Base-by-base conservation (phyloP, 2,888 invertebrate genomes). In the Plemyria rubiginata region DNA sequence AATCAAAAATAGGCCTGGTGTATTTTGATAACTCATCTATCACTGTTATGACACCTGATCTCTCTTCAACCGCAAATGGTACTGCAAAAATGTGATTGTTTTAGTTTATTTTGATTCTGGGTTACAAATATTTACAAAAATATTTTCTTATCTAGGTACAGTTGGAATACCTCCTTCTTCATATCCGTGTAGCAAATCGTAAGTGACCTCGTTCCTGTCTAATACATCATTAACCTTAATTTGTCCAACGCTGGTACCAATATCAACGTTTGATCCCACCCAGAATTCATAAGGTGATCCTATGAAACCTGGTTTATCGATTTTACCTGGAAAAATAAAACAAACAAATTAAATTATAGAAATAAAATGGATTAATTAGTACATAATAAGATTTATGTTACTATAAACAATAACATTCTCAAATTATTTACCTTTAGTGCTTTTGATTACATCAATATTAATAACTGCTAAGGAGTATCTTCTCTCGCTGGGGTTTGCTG, bases 41-140 rank as follows among this genome's bases (percentile, higher is more conserved):
- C 0, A 98, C 97, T 1, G 97, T 97, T 51, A 98, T 97, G 0
- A 97, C 96, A 4, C 98, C 98, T 0, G 97, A 96, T 65, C 95
- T 93, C 81, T 98, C 97, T 88, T 98, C 98, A 28, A 98, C 97
- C 4, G 97, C 97, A 86, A 98, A 98, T 4, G 98, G 98, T n/a
- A 97, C 97, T 96, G 85, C 12, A 90, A 93, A 36, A 46, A 0
- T 51, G 45, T 9, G 46, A 12, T 8, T 32, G 15, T 43, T 43
- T 7, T 15, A 22, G 22, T 22, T 22, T 22, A 22, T 22, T 22
- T 22, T 22, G 22, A 22, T 22, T 22, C 22, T 22, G 22, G 22
- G 22, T 2, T 22, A 22, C 1, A 22, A 22, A 22, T 22, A 22
- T 22, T 2, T n/a, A n/a, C n/a, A 22, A 2, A 22, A 22, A 22